phyloP scores from a whole-genome alignment of 2,113 vertebrate species.

The Hucho hucho region DNA sequence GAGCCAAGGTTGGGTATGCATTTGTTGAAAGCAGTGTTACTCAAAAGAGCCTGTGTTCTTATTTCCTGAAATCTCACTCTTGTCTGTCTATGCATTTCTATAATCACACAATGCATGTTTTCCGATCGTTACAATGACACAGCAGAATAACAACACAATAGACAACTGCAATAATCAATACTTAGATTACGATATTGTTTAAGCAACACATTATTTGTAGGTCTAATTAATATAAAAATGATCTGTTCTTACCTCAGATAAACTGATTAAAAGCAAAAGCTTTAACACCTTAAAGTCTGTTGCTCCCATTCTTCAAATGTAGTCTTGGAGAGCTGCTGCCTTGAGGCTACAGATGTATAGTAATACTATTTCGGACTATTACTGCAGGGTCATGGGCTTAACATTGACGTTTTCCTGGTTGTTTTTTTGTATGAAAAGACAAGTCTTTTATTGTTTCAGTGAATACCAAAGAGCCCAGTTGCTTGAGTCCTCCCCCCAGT shows the following conservation, averaged over 20 bases:
- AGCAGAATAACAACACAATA: not conserved
- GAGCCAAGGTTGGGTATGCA: conserved; percentile 49
- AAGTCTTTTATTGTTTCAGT: conserved; percentile 70
- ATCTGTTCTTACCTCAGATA: conserved; percentile 61
- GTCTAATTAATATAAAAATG: not conserved
- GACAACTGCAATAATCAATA: not conserved
- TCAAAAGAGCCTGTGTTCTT: conserved; percentile 67
- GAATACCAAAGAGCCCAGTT: no score
- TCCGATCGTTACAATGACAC: not conserved
- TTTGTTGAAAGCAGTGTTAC: conserved; percentile 60
- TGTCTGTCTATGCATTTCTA: conserved; percentile 12
- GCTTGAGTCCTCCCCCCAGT: no score
- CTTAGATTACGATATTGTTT: not conserved
- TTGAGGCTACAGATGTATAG: conserved; percentile 44
- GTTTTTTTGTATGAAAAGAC: conserved; percentile 40
- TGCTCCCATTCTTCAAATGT: conserved; percentile 37
- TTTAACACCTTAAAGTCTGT: conserved; percentile 47
- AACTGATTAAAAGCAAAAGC: conserved; percentile 51
- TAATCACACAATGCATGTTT: not conserved
- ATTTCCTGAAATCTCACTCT: conserved; percentile 20
- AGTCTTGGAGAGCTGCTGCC: conserved; percentile 31
- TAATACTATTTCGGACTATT: conserved; percentile 44
- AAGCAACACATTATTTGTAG: not conserved
- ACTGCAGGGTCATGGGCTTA: conserved; percentile 52
- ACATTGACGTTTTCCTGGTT: conserved; percentile 13